These are phyloP conservation scores for Ptiloglossa arizonensis DNA, from an alignment of 1,140 invertebrate species.

Conservation along the genomic window DNA sequence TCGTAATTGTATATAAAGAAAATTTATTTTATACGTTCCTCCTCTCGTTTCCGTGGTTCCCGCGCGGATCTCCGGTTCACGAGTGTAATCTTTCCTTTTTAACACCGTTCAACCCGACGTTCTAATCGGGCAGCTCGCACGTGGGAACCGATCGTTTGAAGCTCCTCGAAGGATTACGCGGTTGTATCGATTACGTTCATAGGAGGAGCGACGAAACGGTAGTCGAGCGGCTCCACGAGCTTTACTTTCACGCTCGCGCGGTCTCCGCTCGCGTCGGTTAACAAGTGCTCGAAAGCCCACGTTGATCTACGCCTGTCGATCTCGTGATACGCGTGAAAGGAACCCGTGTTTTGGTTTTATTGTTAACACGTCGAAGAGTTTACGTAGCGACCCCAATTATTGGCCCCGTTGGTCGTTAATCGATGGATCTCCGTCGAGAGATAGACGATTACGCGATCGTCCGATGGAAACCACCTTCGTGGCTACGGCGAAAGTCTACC, in stretches of 20 bases:
- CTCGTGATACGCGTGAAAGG: too few relatives aligned
- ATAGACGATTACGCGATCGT: not conserved
- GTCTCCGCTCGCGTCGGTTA: not conserved
- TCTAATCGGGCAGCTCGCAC: conserved; percentile 17
- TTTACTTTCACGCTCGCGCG: conserved; percentile 3
- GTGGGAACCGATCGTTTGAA: conserved; percentile 18
- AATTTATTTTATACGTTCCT: too few relatives aligned
- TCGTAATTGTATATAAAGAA: too few relatives aligned
- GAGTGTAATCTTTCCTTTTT: too few relatives aligned
- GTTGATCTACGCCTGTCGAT: too few relatives aligned
- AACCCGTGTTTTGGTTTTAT: not conserved
- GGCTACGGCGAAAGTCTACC: conserved; percentile 5
- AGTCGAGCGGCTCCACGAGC: too few relatives aligned
- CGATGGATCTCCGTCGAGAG: not conserved
- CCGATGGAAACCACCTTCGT: not conserved
- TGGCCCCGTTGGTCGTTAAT: not conserved
- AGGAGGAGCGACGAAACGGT: not conserved
- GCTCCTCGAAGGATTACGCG: not conserved
- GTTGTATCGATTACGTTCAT: too few relatives aligned
- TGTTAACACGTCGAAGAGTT: not conserved
- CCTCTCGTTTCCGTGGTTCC: too few relatives aligned
- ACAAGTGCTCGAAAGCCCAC: too few relatives aligned
- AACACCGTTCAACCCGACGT: too few relatives aligned
- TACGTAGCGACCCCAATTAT: not conserved
- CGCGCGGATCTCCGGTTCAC: too few relatives aligned